phyloP scores from a whole-genome alignment of 2,888 invertebrate genomes.

The Tiliacea citrago region DNA sequence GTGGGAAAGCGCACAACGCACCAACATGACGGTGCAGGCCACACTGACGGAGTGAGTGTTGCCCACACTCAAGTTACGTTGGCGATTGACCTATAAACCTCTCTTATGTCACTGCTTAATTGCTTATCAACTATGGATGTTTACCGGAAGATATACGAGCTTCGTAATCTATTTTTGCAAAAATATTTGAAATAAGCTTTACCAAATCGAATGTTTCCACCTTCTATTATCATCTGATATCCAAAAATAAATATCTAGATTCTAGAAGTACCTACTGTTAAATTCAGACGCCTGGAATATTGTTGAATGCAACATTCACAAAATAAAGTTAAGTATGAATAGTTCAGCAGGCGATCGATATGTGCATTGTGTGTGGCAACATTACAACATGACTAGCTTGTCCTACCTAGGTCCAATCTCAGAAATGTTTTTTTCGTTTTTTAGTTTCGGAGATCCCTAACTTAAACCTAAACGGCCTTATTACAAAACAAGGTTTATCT shows the following conservation, averaged over 20 bases:
- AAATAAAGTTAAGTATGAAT: not conserved
- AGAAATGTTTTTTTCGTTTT: too few species aligned
- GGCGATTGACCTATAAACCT: constrained; percentile 68
- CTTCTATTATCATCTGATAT: too few species aligned
- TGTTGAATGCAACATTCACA: constrained; percentile 10
- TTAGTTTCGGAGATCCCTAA: too few species aligned
- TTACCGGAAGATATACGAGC: constrained; percentile 11
- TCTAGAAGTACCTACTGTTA: not conserved
- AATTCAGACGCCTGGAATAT: constrained; percentile 27
- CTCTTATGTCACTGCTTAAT: constrained; percentile 71
- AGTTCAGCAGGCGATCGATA: constrained; percentile 16
- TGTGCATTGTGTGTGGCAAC: not conserved
- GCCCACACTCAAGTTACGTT: constrained; percentile 65
- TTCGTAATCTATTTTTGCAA: not conserved
- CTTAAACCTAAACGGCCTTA: too few species aligned
- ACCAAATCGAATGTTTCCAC: not conserved
- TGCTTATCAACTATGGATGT: constrained; percentile 52
- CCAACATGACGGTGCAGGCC: constrained; percentile 66
- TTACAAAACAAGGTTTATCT: too few species aligned
- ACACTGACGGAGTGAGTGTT: constrained; percentile 68
- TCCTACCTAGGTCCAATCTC: too few species aligned
- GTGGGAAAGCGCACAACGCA: constrained; percentile 55
- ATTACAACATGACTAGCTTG: too few species aligned
- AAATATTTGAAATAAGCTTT: not conserved
- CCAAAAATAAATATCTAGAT: too few species aligned